These are phyloP conservation scores for Dipodomys merriami DNA, from an alignment of 2,113 vertebrate species.

Conservation along the genomic window DNA sequence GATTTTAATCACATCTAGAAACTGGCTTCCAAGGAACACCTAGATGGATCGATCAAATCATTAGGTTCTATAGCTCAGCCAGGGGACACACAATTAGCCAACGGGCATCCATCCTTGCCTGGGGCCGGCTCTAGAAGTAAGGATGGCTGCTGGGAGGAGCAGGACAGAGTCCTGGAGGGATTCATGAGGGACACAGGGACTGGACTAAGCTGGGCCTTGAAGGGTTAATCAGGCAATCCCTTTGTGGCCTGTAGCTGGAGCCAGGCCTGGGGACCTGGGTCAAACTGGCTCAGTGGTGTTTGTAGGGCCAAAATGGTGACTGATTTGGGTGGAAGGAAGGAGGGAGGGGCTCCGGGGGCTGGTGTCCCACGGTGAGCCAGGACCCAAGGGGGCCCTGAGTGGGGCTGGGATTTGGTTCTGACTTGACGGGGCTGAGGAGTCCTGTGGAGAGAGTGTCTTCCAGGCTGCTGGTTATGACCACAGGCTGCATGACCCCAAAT, in stretches of 20 bases:
- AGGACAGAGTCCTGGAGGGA: no score
- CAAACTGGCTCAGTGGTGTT: background rate
- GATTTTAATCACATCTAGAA: background rate
- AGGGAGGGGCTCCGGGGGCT: no score
- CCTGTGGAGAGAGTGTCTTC: background rate
- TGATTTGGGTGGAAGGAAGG: background rate
- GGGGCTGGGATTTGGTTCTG: background rate
- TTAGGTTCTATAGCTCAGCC: fast-evolving
- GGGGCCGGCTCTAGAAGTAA: background rate
- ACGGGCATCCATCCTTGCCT: no score
- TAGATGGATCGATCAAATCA: background rate
- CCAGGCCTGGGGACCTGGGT: background rate
- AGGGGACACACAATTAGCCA: fast-evolving
- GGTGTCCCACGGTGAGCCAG: background rate
- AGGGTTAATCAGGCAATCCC: background rate
- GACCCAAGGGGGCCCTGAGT: background rate
- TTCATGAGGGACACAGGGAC: no score
- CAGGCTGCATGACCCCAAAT: no score
- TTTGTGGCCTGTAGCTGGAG: background rate
- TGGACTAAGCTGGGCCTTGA: no score
- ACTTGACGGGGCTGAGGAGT: background rate
- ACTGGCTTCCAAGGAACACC: background rate
- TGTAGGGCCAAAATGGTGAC: background rate
- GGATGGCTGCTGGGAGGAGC: no score
- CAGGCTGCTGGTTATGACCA: background rate